Conservation (phyloP, 2,888 invertebrate species). For the Hypena proboscidalis region DNA sequence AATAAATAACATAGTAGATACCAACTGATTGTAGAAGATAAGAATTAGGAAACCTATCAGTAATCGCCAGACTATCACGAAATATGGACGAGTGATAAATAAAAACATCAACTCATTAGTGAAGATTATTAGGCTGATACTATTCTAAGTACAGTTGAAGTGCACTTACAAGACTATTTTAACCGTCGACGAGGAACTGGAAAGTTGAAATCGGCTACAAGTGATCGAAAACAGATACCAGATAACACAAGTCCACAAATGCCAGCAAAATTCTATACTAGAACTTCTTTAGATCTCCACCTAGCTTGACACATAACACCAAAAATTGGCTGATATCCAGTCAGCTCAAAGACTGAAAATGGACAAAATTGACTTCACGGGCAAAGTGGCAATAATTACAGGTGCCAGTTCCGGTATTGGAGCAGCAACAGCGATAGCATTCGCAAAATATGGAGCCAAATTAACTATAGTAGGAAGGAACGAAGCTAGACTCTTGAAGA, state of each 20-base stretch:
- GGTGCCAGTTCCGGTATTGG: conserved; percentile 65
- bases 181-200: no score
- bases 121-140: no score
- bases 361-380: conserved; percentile 50
- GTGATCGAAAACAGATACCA: not conserved
- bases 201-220: no score
- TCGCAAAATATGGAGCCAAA: conserved; percentile 51
- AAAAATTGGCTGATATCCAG: not conserved
- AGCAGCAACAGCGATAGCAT: conserved; percentile 54
- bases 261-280: no score
- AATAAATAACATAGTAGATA: conserved; percentile 10
- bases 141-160: no score
- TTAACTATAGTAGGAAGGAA: conserved; percentile 55
- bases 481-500: conserved; percentile 46
- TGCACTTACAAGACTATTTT: no score
- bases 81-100: not conserved
- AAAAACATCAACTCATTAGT: no score
- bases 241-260: no score
- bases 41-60: conserved; percentile 7
- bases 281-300: no score
- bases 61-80: not conserved
- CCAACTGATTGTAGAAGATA: conserved; percentile 8
- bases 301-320: no score
- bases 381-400: conserved; percentile 61
- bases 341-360: conserved; percentile 22